Base-by-base conservation (phyloP, 2,888 invertebrate genomes). In the Caradrina clavipalpis region DNA sequence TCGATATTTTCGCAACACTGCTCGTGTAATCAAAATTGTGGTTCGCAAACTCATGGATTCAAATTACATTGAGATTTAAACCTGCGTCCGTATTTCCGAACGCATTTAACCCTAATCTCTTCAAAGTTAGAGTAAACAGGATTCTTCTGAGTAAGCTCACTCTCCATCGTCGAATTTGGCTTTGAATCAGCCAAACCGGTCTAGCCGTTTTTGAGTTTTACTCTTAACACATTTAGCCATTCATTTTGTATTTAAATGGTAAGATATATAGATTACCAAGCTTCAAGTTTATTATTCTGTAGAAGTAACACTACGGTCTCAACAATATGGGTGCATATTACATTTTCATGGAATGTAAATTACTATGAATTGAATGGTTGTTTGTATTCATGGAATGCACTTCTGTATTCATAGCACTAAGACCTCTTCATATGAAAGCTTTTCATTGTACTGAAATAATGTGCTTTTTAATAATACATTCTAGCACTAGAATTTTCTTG, bases 361-460 rank as follows among this genome's bases (percentile, higher is more conserved):
- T 15, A 21, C 31, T 7, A 47, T 21, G 21, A 57, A 39, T 57
- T 47, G n/a, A 47, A 72, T 15, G 17, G 2, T 51, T 35, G 1
- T 49, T 71, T 31, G 26, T 64, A 71, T 63, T 71, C 56, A 63
- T 71, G 21, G 51, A 5, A 47, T 57, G 51, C 57, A 67, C 56
- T 53, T 47, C 35, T 53, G 19, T 57, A 67, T 53, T 53, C 53
- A 66, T 58, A 67, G 35, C 13, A 42, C 51, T 51, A 51, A 39
- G 13, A 45, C 13, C 11, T 51, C 4, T 65, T 58, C 22, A 26
- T 11, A 11, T 31, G 21, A 57, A 63, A 63, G 56, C 13, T 57
- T 47, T 57, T 39, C 39, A 63, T 8, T 71, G 45, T 47, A 56
- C 13, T 56, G 35, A 56, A 62, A 26, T 45, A 17, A 45, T 17